Base-by-base conservation (phyloP, 1,140 invertebrate genomes). In the Matsumurasca onukii region DNA sequence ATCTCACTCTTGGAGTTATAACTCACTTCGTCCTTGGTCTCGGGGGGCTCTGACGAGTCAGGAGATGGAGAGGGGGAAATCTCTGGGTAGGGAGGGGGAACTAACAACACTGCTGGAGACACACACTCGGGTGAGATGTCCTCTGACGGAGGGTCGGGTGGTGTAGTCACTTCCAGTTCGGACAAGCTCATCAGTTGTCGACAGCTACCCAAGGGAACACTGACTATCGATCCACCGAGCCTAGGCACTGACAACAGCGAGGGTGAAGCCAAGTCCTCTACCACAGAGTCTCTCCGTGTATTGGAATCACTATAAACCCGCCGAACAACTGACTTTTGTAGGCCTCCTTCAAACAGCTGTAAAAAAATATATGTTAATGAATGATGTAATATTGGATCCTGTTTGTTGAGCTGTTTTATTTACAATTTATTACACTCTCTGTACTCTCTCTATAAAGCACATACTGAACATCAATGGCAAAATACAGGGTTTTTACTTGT, bases 41-140 rank as follows among this genome's bases (percentile, higher is more conserved):
- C 31, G 1, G 39, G 61, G 2, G 61, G 30, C 30, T 34, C 61
- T 17, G 62, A 65, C 9, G 62, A 65, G 25, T 63, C 34, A 31
- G 69, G 57, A 29, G 66, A 64, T 3, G 70, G 39, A 15, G 65
- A 27, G 1, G 66, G 62, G 3, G 68, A 67, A 13, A 59, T 30
- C 31, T 72, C 70, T 12, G 73, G 72, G 31, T 73, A 75, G 13
- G 73, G 72, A 9, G 75, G 73, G 12, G 75, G 75, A 5, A 76
- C 69, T n/a, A 76, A 63, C 1, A 74, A 70, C 13, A 75, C 74
- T 20, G 71, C 71, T 1, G 74, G 73, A 13, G 70, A 66, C 2
- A 70, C 64, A 57, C 70, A 69, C 49, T 75, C 73, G 3, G 74
- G 73, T 17, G 73, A 71, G 20, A 73, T 71, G 45, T 70, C 71